Evolutionary conservation across 2,113 vertebrate species (phyloP), one percentile per base, ranked within the genome.

Genomic region (Peromyscus maniculatus): DNA sequence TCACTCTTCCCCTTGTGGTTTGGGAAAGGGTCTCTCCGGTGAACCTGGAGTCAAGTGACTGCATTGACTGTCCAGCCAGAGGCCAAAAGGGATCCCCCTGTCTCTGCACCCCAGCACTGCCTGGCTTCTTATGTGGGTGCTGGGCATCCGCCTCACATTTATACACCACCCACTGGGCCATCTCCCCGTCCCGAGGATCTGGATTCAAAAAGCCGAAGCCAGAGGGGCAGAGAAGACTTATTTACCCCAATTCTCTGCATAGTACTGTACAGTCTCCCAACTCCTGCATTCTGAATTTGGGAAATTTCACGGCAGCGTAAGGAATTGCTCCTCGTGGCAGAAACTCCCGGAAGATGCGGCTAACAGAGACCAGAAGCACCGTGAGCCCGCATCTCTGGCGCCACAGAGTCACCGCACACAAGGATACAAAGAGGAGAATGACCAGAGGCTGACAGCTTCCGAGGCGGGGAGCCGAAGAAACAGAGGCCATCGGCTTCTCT

Each of bases 321-420:
- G 39, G 62, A 86, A 72, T 3, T 59, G 67, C 39, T 87, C 57
- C 24, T 22, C 4, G 8, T 0, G 6, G 67, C 82, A 88, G 91
- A 94, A 95, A 91, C 72, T 49, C 91, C 75, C 59, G 78, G 89
- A 96, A 93, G 80, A 79, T 6, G 26, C 33, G 26, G 43, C 36
- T 26, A 8, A 26, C 39, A 28, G 19, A 84, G 84, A 77, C 52
- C 43, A 91, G 75, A 28, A 67, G 88, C 84, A 31, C 3, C 3
- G 28, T 22, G 72, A 89, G 86, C 49, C 86, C 69, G 6, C 49
- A 24, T 62, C 82, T 72, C 87, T 1, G 64, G 67, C 1, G 8
- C 55, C 57, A 28, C n/a, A 21, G 91, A 91, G 64, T 93, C 74
- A 89, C 83, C 64, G 62, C 39, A 4, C 15, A 22, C 78, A 69